These are phyloP conservation scores for Epirrhoe alternata DNA, from an alignment of 2,888 invertebrate genomes.

Conservation along the genomic window DNA sequence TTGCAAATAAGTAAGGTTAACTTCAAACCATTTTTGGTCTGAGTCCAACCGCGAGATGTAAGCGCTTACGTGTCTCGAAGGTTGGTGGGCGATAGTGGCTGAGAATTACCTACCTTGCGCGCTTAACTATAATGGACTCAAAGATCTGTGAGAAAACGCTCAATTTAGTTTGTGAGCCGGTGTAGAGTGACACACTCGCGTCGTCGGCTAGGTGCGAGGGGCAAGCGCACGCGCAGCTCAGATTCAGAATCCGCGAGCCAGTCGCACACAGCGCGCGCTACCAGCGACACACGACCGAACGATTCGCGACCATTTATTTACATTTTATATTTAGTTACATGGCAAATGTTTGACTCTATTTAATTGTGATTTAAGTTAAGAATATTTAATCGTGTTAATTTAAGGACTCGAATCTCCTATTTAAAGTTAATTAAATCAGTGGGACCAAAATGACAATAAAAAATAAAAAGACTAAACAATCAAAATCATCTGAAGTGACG, in stretches of 20 bases:
- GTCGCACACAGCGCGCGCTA: conserved; percentile 78
- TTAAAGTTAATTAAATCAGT: conserved; percentile 59
- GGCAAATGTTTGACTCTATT: conserved; percentile 73
- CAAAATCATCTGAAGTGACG: conserved; percentile 74
- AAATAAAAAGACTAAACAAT: conserved; percentile 84
- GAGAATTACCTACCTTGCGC: background rate
- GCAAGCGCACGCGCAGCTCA: conserved; percentile 58
- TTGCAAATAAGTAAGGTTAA: conserved; percentile 56
- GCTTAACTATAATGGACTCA: background rate
- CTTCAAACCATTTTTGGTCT: conserved; percentile 81
- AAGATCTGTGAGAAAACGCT: conserved; percentile 4
- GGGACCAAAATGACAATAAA: conserved; percentile 83
- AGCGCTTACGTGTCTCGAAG: conserved; percentile 81
- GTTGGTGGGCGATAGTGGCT: conserved; percentile 68
- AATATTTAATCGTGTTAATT: conserved; percentile 69
- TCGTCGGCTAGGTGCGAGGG: conserved; percentile 36
- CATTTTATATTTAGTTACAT: conserved; percentile 59
- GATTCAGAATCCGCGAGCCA: conserved; percentile 79
- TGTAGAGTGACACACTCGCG: conserved; percentile 39
- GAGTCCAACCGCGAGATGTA: conserved; percentile 75
- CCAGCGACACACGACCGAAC: conserved; percentile 78
- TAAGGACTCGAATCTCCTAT: conserved; percentile 68
- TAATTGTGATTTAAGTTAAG: conserved; percentile 63
- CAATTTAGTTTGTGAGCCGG: conserved; percentile 20
- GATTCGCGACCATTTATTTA: conserved; percentile 74